phyloP scores from a whole-genome alignment of 1,140 invertebrate species.

The Eriocheir sinensis region DNA sequence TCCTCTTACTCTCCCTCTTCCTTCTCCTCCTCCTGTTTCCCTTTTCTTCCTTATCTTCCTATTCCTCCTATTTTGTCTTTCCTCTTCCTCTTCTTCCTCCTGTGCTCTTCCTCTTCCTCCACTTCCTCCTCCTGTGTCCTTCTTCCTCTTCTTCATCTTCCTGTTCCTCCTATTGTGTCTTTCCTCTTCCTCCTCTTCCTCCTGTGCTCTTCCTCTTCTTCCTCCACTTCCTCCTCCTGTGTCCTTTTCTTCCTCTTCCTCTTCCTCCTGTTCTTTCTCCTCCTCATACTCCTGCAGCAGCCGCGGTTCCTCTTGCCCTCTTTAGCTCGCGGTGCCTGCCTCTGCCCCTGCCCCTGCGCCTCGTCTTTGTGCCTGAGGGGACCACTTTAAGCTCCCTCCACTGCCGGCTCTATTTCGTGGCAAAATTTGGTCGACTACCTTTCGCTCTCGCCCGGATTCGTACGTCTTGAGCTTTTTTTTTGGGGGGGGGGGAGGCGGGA shows the following conservation, averaged over 20 bases:
- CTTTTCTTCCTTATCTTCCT: neutral
- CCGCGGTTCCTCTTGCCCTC: neutral
- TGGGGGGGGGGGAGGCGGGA: too few species aligned
- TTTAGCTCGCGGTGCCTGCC: constrained; percentile 19
- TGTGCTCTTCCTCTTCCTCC: neutral
- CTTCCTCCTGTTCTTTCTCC: neutral
- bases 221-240: neutral
- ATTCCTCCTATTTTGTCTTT: neutral
- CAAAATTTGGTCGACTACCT: constrained; percentile 54
- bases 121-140: neutral
- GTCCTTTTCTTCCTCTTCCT: neutral
- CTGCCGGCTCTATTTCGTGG: constrained; percentile 49
- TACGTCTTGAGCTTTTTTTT: too few species aligned
- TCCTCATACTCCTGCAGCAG: neutral
- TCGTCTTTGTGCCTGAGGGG: constrained; percentile 27
- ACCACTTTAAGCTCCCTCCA: constrained; percentile 40
- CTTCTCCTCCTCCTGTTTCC: neutral
- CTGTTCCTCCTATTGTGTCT: neutral
- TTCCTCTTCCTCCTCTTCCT: neutral
- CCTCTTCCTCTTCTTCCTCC: neutral
- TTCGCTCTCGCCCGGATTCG: neutral
- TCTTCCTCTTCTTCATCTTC: neutral
- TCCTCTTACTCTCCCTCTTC: neutral
- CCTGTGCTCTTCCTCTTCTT: neutral
- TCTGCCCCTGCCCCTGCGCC: neutral